A percentile compares a stretch with the other conserved stretches of the same genome.
These are phyloP conservation scores for Sphenodon punctatus DNA, from an alignment of 2,797 vertebrate species.

Conservation along the genomic window DNA sequence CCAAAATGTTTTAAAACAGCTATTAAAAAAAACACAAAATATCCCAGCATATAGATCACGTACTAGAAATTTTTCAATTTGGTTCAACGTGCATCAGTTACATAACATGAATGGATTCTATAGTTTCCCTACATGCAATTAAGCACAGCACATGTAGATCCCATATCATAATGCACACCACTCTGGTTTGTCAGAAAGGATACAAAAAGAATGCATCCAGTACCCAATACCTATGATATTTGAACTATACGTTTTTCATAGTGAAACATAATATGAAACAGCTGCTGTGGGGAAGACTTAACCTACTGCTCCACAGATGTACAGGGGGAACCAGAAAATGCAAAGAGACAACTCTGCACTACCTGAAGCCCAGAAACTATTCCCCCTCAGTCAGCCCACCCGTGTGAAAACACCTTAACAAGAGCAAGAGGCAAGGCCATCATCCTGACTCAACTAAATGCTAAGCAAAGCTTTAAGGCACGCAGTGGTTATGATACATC, in stretches of 20 bases:
- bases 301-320: neutral
- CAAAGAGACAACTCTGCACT: rapidly evolving
- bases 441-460: neutral
- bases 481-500: too few relatives aligned
- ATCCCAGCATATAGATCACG: too few relatives aligned
- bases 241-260: neutral
- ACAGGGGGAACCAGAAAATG: neutral
- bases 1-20: neutral
- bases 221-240: neutral
- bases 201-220: neutral
- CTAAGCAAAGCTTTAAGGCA: too few relatives aligned
- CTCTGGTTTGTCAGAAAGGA: neutral
- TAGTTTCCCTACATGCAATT: constrained; percentile 20
- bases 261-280: neutral
- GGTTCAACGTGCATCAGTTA: neutral
- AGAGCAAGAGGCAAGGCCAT: neutral
- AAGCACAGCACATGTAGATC: neutral
- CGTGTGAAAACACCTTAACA: neutral
- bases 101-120: constrained; percentile 5
- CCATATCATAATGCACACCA: neutral
- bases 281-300: neutral
- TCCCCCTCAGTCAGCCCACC: neutral
- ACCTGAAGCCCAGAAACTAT: rapidly evolving
- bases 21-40: neutral
- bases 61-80: too few relatives aligned